Evolutionary conservation across 2,113 vertebrate species (phyloP), one percentile per base, ranked within the genome.

Genomic region (Scomber scombrus): DNA sequence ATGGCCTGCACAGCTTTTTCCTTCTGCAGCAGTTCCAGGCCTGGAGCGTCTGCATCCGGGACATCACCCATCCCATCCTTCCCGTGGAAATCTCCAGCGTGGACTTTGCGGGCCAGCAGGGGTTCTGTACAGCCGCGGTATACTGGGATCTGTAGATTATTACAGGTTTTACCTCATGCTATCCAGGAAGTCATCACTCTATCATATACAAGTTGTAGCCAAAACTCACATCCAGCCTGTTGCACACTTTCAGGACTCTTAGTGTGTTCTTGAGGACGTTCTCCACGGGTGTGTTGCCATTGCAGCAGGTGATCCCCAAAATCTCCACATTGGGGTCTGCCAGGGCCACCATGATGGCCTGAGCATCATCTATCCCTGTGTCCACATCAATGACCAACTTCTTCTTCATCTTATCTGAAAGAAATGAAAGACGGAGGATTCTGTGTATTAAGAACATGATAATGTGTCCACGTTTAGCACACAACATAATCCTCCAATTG

Each of bases 291-390:
- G 93, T 91, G 85, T 95, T 95, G 63, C 95, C 95, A 1, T 89
- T 62, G 23, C 81, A 83, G 18, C 94, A 95, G 47, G 93, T 94
- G 81, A 95, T 93, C 3, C 83, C 95, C 75, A 95, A 70, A 18
- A 95, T 18, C 66, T 94, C 58, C 56, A 95, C 92, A 2, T 80
- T 4, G 0, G 93, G 92, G 7, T 13, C 74, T 0, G 91, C 78
- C 3, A 95, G 71, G 34, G 93, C 94, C 29, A 95, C 56, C 94
- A 95, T 95, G 57, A 95, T 65, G 54, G 86, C 92, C 54, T 91
- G 89, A 29, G 94, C 94, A 34, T 95, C 95, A 7, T 95, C 95
- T 75, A 95, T 90, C 1, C 95, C 95, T 0, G 91, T 93, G 90
- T 95, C 95, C 50, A 93, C 82, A 0, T 95, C 93, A 0, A 95